Evolutionary conservation across 2,113 vertebrate species (phyloP).

Genomic region (Galeopterus variegatus): DNA sequence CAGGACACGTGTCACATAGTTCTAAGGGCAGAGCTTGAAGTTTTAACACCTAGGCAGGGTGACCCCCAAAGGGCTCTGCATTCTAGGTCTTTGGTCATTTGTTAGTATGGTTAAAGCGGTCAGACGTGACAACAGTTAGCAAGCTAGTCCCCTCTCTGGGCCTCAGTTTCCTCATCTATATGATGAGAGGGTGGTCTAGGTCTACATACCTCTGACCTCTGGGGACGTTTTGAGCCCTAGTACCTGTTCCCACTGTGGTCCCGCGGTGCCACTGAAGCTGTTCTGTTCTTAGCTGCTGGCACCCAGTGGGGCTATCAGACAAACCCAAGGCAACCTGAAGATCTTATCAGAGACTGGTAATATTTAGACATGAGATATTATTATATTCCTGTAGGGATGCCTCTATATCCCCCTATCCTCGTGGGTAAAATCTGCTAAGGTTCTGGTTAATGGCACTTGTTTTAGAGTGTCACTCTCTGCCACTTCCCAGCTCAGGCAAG

Average conservation of each 20-base stretch:
- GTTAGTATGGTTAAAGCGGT: background rate
- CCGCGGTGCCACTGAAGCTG: background rate
- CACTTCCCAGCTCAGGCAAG: background rate
- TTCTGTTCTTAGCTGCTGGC: background rate
- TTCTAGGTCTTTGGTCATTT: background rate
- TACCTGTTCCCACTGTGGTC: background rate
- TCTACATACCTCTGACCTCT: background rate
- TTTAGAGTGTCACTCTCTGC: background rate
- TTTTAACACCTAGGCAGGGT: background rate
- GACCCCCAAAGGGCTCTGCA: too few species aligned
- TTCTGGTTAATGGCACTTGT: background rate
- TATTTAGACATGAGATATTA: background rate
- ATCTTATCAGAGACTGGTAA: background rate
- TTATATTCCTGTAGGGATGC: background rate
- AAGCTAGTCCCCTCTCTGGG: too few species aligned
- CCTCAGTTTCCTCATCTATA: background rate
- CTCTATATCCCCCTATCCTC: background rate
- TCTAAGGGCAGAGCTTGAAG: background rate
- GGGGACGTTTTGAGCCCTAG: background rate
- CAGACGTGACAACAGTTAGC: background rate
- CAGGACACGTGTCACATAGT: slow-evolving; percentile 94
- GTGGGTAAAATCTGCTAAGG: background rate
- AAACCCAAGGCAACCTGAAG: background rate
- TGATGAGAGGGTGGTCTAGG: background rate
- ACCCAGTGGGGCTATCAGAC: background rate